Percentiles rank a stretch among this genome's conserved stretches.
These are phyloP conservation scores for Microplitis mediator DNA, from an alignment of 1,140 invertebrate species.

Conservation along the genomic window DNA sequence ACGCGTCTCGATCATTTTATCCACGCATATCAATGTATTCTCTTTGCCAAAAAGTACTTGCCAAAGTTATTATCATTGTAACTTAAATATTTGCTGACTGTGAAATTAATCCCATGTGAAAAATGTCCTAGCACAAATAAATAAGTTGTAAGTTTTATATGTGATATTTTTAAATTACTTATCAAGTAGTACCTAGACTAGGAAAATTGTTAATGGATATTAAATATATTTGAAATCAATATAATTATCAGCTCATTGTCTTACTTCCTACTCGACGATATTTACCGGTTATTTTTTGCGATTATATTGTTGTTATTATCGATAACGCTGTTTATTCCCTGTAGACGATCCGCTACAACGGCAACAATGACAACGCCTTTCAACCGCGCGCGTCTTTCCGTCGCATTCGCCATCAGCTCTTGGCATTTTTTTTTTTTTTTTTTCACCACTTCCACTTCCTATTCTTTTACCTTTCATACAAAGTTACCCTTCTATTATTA, in stretches of 20 bases:
- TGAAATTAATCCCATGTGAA: too few species aligned
- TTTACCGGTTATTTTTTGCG: neutral
- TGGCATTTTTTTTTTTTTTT: neutral
- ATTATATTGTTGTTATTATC: slow-evolving; percentile 19
- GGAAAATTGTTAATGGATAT: neutral
- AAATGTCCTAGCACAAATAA: too few species aligned
- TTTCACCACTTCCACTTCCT: slow-evolving; percentile 5
- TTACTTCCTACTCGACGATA: slow-evolving; percentile 9
- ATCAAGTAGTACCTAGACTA: too few species aligned
- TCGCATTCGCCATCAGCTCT: neutral
- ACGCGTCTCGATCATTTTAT: slow-evolving; percentile 14
- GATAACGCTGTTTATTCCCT: slow-evolving; percentile 25
- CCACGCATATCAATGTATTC: too few species aligned
- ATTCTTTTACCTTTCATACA: neutral
- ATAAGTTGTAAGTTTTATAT: too few species aligned
- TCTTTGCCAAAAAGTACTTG: too few species aligned
- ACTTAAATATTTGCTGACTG: too few species aligned
- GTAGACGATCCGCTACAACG: slow-evolving; percentile 18
- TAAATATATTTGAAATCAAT: neutral
- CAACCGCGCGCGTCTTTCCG: neutral
- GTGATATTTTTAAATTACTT: too few species aligned
- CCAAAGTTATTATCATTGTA: too few species aligned
- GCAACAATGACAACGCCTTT: slow-evolving; percentile 15
- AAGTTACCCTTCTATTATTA: neutral
- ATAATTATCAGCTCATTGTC: slow-evolving; percentile 22